phyloP scores from a whole-genome alignment of 2,888 invertebrate genomes.

The Meandrusa payeni region DNA sequence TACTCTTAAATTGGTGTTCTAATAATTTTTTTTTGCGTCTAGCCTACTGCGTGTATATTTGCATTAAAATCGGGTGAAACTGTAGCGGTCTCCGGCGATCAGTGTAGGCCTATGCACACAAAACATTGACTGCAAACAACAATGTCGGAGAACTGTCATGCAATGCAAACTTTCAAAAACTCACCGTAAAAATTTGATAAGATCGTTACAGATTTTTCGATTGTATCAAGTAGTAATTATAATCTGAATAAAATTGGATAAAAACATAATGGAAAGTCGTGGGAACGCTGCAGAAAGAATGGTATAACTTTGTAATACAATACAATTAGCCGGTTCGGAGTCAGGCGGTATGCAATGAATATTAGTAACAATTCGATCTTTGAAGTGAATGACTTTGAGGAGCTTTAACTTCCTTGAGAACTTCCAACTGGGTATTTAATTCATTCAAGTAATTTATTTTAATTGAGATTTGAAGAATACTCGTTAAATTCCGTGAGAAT shows the following conservation, averaged over 20 bases:
- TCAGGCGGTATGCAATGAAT: conserved; percentile 5
- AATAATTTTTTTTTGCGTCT: too few species aligned
- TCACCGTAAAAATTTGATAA: conserved; percentile 2
- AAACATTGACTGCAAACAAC: too few species aligned
- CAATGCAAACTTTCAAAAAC: conserved; percentile 11
- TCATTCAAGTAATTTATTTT: conserved; percentile 16
- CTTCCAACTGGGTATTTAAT: conserved; percentile 11
- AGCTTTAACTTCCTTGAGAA: conserved; percentile 18
- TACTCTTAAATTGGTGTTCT: too few species aligned
- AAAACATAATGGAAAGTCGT: conserved; percentile 2
- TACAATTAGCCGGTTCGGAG: conserved; percentile 10
- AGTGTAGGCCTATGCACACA: too few species aligned
- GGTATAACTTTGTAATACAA: conserved; percentile 13
- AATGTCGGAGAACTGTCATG: too few species aligned
- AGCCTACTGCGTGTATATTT: too few species aligned
- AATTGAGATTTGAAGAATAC: conserved; percentile 1
- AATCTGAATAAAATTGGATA: conserved; percentile 3
- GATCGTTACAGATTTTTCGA: conserved; percentile 8
- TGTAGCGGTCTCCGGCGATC: too few species aligned
- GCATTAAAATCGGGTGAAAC: too few species aligned
- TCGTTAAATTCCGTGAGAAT: conserved; percentile 8
- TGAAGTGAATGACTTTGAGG: not conserved
- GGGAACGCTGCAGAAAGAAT: conserved; percentile 9
- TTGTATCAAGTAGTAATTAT: conserved; percentile 6
- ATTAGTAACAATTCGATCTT: conserved; percentile 20